phyloP scores from a whole-genome alignment of 2,888 invertebrate genomes.

The Mellilla xanthometata region DNA sequence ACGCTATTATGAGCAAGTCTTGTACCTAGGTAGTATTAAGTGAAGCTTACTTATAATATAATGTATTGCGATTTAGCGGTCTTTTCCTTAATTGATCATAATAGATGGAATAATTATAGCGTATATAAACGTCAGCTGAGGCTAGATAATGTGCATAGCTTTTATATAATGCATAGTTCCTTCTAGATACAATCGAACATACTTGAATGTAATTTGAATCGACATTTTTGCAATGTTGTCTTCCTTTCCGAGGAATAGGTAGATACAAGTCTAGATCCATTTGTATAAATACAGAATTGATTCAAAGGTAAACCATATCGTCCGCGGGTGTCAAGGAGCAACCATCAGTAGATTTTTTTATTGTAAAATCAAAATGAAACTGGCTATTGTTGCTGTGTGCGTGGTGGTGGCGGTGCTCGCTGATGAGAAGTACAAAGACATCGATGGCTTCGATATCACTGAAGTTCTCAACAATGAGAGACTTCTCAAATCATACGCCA shows the following conservation, averaged over 20 bases:
- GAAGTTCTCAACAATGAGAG: slow-evolving; percentile 86
- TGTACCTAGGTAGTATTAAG: slow-evolving; percentile 21
- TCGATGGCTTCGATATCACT: slow-evolving; percentile 85
- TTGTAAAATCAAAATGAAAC: slow-evolving; percentile 48
- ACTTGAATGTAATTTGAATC: slow-evolving; percentile 34
- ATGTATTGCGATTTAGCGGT: slow-evolving; percentile 15
- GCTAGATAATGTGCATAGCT: slow-evolving; percentile 20
- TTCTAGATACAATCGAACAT: slow-evolving; percentile 33
- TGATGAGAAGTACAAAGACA: slow-evolving; percentile 80
- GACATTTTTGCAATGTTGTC: slow-evolving; percentile 41
- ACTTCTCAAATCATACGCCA: slow-evolving; percentile 85
- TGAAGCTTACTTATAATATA: slow-evolving; percentile 11
- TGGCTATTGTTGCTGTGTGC: slow-evolving; percentile 45
- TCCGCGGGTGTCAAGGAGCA: slow-evolving; percentile 18
- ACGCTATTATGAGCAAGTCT: slow-evolving; percentile 19
- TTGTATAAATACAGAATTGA: slow-evolving; percentile 44
- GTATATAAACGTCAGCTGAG: slow-evolving; percentile 15
- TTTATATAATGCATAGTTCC: slow-evolving; percentile 29
- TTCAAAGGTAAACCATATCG: slow-evolving; percentile 30
- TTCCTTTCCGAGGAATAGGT: slow-evolving; percentile 34
- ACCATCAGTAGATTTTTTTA: slow-evolving; percentile 7
- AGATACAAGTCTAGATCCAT: slow-evolving; percentile 23
- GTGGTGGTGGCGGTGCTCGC: slow-evolving; percentile 47
- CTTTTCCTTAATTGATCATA: slow-evolving; percentile 13
- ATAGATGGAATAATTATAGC: slow-evolving; percentile 11